Evolutionary conservation across 2,888 invertebrate species (phyloP), one percentile per base, ranked within the genome.

Genomic region (Mimachlamys varia): DNA sequence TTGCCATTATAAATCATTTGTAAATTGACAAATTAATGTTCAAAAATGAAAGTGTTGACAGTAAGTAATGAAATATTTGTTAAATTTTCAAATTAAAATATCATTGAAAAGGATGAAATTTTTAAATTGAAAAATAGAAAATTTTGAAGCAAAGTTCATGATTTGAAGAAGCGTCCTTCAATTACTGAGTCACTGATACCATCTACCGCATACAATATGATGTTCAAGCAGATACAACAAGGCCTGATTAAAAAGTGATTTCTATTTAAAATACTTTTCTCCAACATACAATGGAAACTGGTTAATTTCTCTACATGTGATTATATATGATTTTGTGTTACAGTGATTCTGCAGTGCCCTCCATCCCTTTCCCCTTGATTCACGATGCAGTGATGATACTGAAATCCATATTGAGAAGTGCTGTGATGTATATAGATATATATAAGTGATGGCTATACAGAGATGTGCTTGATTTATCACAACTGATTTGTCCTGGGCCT

Each of bases 311-410:
- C 76, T 76, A 76, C 76, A 76, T 76, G 13, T 15, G 13, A 27
- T 33, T 76, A 76, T 76, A 33, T 3, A 53, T 44, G 7, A 44
- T 53, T 15, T 33, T 33, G 33, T 76, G 76, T 76, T 15, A 76
- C 76, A 76, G 76, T 27, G 76, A 76, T 27, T 76, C 53, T 53
- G 53, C 19, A 53, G 19, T 53, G 53, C 53, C 53, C 53, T 53
- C 19, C 53, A 7, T 13, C 33, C 7, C 33, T 10, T 22, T 22
- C 33, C 7, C 33, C n/a, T 22, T 22, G 22, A 62, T 27, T 27
- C 76, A 76, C 33, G 76, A 76, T 76, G 76, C 76, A 76, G 76
- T 76, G 76, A 76, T 19, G 62, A 62, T 62, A 62, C 10, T 44
- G 44, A 44, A 44, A 44, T 53, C 53, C 13, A 53, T 53, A 76